Evolutionary conservation across 2,888 invertebrate genomes (phyloP), one percentile per base, ranked within the genome.

Genomic region (Celastrina argiolus): DNA sequence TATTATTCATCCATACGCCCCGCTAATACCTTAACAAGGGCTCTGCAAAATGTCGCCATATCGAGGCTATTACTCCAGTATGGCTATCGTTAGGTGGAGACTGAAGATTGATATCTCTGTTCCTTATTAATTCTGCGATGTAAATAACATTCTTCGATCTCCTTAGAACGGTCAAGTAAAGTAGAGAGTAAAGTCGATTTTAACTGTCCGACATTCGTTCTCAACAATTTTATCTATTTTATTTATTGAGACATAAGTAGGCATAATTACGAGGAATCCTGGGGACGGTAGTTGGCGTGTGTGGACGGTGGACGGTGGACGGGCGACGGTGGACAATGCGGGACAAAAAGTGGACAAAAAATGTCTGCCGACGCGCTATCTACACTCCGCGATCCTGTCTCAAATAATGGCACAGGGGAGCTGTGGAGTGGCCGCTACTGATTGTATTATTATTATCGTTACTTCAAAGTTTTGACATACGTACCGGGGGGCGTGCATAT

Each of bases 331-430:
- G 82, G 78, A 77, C 75, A 79, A 79, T 78, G 81, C 77, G 81
- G 78, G 74, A 77, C 76, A 82, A 81, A 82, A 83, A 79, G 75
- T 74, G 71, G 71, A 75, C 77, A 85, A 86, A 88, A 85, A 87
- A 83, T 82, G 85, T 84, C 81, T 80, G 86, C 84, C 81, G 82
- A 80, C 82, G 85, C 80, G 82, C 83, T 88, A 88, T 89, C 90
- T 84, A 78, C 82, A 79, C 81, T 78, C 75, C 82, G 86, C 86
- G 87, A 87, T 88, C 89, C 87, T 78, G 84, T 83, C 85, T 83
- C 83, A 78, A 81, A 83, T 83, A 82, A 81, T 83, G 79, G 82
- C 72, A 74, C 77, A 75, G 66, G 10, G 72, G 26, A 65, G 34
- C 45, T 18, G 69, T 80, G 74, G 87, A 86, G 82, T n/a, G n/a